Evolutionary conservation across 2,113 vertebrate genomes (phyloP).

Genomic region (Podilymbus podiceps): DNA sequence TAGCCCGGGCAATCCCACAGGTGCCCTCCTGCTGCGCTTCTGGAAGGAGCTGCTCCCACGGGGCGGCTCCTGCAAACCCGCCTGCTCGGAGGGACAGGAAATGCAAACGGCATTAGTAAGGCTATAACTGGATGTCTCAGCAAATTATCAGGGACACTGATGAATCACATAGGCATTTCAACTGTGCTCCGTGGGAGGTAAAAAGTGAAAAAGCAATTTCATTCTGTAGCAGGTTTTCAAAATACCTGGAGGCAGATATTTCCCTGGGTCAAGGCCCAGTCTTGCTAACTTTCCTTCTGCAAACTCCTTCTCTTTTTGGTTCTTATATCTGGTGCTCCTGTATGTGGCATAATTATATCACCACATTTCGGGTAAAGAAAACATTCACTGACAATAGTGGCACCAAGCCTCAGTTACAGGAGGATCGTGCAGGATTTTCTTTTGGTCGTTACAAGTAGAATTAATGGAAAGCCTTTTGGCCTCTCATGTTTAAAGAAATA

Average conservation of each 20-base stretch:
- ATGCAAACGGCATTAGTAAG: background rate
- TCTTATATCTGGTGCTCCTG: background rate
- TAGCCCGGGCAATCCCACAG: background rate
- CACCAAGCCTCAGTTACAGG: background rate
- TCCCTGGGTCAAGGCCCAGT: background rate
- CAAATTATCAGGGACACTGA: background rate
- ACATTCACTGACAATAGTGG: background rate
- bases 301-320: background rate
- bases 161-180: background rate
- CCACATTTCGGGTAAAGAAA: background rate
- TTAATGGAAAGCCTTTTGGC: background rate
- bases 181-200: background rate
- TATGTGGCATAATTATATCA: background rate
- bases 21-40: background rate
- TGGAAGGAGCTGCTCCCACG: background rate
- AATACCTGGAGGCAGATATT: background rate
- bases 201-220: conserved; percentile 3
- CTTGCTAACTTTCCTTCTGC: background rate
- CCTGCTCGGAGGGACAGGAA: background rate
- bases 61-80: background rate
- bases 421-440: background rate
- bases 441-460: background rate
- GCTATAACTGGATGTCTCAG: background rate
- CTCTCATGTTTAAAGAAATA: background rate
- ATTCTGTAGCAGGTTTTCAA: background rate